phyloP scores from a whole-genome alignment of 2,113 vertebrate species.

The Bolborhynchus lineola region DNA sequence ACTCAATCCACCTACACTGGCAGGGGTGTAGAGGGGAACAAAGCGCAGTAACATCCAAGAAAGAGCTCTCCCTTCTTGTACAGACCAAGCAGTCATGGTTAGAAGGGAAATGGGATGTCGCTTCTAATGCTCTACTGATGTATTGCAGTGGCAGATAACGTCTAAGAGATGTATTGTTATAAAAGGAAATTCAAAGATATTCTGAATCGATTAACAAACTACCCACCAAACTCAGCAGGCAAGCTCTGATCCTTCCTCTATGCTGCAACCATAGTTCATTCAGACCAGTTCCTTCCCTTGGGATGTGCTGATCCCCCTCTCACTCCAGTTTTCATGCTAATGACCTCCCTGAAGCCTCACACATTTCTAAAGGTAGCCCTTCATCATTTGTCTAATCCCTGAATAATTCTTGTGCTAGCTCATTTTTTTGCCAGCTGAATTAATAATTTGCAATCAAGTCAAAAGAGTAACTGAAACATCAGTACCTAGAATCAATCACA shows the following conservation, averaged over 20 bases:
- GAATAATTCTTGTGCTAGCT: neutral
- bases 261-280: rapidly evolving
- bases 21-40: neutral
- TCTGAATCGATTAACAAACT: neutral
- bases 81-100: neutral
- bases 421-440: neutral
- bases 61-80: neutral
- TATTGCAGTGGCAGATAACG: neutral
- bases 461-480: neutral
- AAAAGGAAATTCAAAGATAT: neutral
- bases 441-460: neutral
- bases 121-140: neutral
- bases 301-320: neutral
- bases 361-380: neutral
- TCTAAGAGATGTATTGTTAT: neutral
- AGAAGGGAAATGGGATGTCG: neutral
- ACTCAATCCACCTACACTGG: neutral
- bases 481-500: too few species aligned
- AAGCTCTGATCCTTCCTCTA: neutral
- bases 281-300: neutral
- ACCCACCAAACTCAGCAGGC: neutral
- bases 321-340: neutral
- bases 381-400: neutral
- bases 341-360: neutral
- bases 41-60: neutral